Evolutionary conservation across 2,797 vertebrate genomes (phyloP), one percentile per base, ranked within the genome.

Genomic region (Hephaestus fuliginosus): DNA sequence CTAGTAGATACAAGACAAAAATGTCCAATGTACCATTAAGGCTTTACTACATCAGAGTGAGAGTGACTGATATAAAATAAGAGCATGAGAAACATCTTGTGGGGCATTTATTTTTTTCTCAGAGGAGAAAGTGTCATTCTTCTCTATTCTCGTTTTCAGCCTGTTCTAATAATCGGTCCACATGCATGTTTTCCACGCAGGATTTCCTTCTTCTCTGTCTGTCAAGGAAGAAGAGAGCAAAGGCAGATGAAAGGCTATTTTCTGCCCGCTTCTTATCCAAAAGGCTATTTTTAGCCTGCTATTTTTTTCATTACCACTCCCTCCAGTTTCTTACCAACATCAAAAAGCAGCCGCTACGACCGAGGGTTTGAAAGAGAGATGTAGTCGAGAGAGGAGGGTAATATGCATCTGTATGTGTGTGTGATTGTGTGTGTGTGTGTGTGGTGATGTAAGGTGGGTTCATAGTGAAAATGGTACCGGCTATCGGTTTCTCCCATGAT

Each of bases 231-330:
- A 58, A 55, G 36, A 56, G 36, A 72, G 93, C 74, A 87, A 85
- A 93, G 28, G 0, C 87, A 93, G 93, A 96, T 95, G 92, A 95
- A 95, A 93, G 94, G 90, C 91, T 94, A 92, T 94, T 95, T 93
- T 92, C 86, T 90, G 88, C 90, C 91, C 80, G 28, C 22, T 72
- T 81, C 81, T 85, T 75, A 77, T 87, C 81, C 67, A 25, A 74
- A 39, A 62, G 18, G 64, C 83, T 96, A 95, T 95, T 94, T 95
- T 94, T 95, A 95, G 88, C 75, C 61, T 20, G 46, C 76, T 89
- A 53, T 84, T 76, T 92, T 91, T 88, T 90, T 93, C 81, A 90
- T 86, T 71, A 89, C 71, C 74, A 53, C 87, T 87, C 79, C 72
- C 74, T 84, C 25, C 81, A 75, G 83, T 90, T 92, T 87, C 89